Evolutionary conservation across 2,797 vertebrate genomes (phyloP).

Genomic region (Sciurus vulgaris): DNA sequence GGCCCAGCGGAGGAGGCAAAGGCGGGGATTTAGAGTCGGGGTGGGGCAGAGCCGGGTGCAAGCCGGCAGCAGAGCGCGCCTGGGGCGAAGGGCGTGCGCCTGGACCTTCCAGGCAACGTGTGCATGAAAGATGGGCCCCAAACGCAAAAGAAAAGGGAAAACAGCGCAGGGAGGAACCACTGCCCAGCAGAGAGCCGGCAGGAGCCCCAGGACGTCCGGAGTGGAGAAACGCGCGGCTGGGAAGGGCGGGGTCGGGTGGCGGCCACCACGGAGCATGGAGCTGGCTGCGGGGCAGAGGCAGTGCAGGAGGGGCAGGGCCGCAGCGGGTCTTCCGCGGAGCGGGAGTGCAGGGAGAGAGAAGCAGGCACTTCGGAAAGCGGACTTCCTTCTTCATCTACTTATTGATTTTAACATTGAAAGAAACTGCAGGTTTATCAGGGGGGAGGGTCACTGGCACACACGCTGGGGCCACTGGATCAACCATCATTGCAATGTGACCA

Average conservation of each 20-base stretch:
- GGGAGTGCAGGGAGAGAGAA: neutral
- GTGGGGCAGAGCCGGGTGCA: fast-evolving
- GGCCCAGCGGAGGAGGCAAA: neutral
- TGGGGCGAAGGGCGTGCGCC: neutral
- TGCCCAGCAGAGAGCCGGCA: neutral
- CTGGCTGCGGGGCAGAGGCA: no score
- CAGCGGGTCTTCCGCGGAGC: neutral
- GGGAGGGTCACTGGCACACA: neutral
- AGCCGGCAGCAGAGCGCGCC: neutral
- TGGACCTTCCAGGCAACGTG: neutral
- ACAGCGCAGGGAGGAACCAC: neutral
- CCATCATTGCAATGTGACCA: neutral
- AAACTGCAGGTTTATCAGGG: neutral
- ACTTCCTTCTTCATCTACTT: neutral
- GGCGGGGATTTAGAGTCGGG: no score
- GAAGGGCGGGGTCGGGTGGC: no score
- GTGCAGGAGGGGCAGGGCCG: no score
- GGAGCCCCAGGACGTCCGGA: no score
- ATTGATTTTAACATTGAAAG: neutral
- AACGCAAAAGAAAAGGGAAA: neutral
- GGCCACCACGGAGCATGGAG: no score
- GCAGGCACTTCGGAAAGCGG: neutral
- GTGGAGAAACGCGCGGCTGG: no score
- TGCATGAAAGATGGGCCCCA: neutral
- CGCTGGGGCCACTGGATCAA: neutral